phyloP scores from a whole-genome alignment of 2,113 vertebrate species.

The Cervus canadensis region DNA sequence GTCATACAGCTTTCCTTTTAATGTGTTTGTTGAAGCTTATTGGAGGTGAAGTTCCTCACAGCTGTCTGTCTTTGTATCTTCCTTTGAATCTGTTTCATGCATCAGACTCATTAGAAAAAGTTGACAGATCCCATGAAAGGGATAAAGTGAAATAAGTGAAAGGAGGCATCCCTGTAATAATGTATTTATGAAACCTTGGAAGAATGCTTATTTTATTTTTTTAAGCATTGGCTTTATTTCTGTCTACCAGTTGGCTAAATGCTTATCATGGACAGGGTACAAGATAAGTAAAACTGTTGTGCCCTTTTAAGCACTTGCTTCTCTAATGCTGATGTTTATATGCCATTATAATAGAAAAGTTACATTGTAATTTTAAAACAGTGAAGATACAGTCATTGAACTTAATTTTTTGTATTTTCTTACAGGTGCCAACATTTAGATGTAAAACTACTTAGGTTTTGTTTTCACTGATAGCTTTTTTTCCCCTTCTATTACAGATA shows the following conservation, averaged over 20 bases:
- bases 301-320: background rate
- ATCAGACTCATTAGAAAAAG: constrained; percentile 34
- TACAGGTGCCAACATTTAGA: constrained; percentile 18
- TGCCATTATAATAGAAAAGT: background rate
- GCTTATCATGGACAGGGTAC: background rate
- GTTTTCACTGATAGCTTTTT: constrained; percentile 30
- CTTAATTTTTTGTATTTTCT: background rate
- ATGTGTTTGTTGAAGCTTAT: constrained; percentile 53
- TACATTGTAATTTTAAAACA: background rate
- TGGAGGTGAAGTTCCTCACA: constrained; percentile 59
- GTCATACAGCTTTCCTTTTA: constrained; percentile 6
- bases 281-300: background rate
- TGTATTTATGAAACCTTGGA: constrained; percentile 22
- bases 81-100: background rate
- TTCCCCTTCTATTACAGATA: background rate
- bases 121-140: constrained; percentile 46
- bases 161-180: background rate
- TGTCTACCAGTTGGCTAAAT: background rate
- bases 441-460: constrained; percentile 10
- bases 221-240: background rate
- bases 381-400: background rate
- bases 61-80: constrained; percentile 60
- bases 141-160: constrained; percentile 24
- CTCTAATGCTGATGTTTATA: background rate
- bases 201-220: background rate